phyloP scores from a whole-genome alignment of 2,888 invertebrate genomes.

The Meandrusa payeni region DNA sequence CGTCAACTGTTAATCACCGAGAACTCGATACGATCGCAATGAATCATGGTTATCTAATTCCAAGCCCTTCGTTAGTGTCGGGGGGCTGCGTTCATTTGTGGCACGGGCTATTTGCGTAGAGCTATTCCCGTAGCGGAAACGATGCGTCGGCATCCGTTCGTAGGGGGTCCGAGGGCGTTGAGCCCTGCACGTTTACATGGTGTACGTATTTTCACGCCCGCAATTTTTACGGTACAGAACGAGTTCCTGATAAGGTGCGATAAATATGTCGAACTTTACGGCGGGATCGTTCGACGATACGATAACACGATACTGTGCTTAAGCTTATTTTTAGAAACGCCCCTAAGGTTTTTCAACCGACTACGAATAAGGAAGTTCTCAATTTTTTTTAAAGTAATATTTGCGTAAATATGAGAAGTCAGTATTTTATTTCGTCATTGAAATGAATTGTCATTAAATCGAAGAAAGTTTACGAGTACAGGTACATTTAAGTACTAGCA shows the following conservation, averaged over 20 bases:
- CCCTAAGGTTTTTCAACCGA: too few species aligned
- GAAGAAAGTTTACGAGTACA: too few species aligned
- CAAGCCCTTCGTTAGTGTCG: conserved; percentile 29
- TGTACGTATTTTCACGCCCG: conserved; percentile 11
- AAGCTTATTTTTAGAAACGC: too few species aligned
- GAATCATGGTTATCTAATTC: conserved; percentile 33
- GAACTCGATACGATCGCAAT: conserved; percentile 25
- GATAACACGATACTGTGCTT: too few species aligned
- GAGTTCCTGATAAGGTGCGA: conserved; percentile 26
- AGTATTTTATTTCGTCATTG: too few species aligned
- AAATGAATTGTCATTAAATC: too few species aligned
- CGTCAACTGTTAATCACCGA: conserved; percentile 18
- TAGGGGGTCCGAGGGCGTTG: conserved; percentile 42
- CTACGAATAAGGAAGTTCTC: too few species aligned
- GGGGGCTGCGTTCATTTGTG: conserved; percentile 14
- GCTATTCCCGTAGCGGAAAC: conserved; percentile 42
- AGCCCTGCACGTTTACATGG: conserved; percentile 21
- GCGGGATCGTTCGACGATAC: conserved; percentile 7
- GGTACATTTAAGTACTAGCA: too few species aligned
- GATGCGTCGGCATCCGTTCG: conserved; percentile 36
- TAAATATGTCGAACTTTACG: conserved; percentile 9
- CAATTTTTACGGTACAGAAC: conserved; percentile 5
- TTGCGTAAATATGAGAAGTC: too few species aligned
- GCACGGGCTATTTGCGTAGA: conserved; percentile 33
- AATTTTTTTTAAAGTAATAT: too few species aligned